Percentiles rank a stretch among this genome's conserved stretches.
Evolutionary conservation across 2,888 invertebrate genomes (phyloP).

Genomic region (Cheilosia pagana): DNA sequence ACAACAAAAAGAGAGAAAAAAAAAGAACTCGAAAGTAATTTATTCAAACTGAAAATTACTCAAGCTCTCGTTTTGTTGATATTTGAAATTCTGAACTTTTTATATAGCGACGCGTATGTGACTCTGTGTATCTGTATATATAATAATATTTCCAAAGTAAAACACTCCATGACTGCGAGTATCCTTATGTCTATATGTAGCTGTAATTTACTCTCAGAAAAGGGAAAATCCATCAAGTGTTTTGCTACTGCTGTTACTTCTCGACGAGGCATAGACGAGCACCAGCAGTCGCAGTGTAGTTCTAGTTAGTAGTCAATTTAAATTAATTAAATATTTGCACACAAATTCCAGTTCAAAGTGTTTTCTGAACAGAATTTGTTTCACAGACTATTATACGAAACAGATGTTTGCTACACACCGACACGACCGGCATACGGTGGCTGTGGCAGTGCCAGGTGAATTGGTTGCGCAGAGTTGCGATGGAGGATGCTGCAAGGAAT

Average conservation of each 20-base stretch:
- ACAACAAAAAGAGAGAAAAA: conserved; percentile 9
- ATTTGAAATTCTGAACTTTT: conserved; percentile 46
- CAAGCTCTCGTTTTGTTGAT: conserved; percentile 38
- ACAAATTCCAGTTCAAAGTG: conserved; percentile 70
- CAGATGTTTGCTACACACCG: conserved; percentile 44
- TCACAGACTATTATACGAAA: conserved; percentile 26
- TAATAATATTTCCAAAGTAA: neutral
- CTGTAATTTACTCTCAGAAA: conserved; percentile 27
- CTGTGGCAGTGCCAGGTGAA: conserved; percentile 16
- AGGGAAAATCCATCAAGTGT: conserved; percentile 74
- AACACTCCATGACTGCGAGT: neutral
- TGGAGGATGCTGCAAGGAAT: neutral
- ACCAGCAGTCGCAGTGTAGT: too few species aligned
- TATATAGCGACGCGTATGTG: neutral
- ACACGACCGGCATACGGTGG: neutral
- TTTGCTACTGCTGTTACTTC: conserved; percentile 36
- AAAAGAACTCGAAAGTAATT: conserved; percentile 25
- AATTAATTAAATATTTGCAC: conserved; percentile 74
- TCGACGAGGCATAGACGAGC: conserved; percentile 2
- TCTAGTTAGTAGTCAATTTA: conserved; percentile 60
- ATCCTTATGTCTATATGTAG: neutral
- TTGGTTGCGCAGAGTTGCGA: neutral
- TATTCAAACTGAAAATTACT: conserved; percentile 44
- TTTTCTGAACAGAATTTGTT: conserved; percentile 61
- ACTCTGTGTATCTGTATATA: conserved; percentile 1